Evolutionary conservation across 2,113 vertebrate species (phyloP).

Genomic region (Suricata suricatta): DNA sequence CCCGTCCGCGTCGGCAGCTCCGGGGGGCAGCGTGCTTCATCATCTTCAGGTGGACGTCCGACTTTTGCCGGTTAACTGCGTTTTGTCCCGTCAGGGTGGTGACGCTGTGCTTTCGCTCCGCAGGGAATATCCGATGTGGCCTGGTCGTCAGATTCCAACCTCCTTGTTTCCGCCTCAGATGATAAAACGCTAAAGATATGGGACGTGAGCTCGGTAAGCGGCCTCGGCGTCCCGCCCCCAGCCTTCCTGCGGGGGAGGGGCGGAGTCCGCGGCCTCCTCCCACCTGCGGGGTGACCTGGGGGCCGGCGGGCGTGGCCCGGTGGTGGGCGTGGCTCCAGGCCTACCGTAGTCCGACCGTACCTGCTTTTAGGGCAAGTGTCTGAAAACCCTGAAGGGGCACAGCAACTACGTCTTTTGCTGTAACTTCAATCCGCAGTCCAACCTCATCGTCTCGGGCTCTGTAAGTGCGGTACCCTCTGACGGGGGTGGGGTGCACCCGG

Average conservation of each 20-base stretch:
- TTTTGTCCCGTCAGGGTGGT: not conserved
- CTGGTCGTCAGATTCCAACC: slow-evolving; percentile 99
- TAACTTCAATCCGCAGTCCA: slow-evolving; percentile 99
- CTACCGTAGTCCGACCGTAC: fast-evolving
- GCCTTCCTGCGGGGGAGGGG: not conserved
- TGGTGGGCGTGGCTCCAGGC: no score
- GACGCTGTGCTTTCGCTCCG: slow-evolving; percentile 21
- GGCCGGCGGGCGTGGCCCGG: fast-evolving
- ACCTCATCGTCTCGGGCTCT: slow-evolving; percentile 98
- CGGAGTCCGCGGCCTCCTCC: no score
- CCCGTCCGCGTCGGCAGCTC: not conserved
- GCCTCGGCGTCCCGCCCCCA: fast-evolving
- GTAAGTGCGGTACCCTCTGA: slow-evolving; percentile 85
- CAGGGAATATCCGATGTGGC: slow-evolving; percentile 98
- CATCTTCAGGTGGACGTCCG: fast-evolving
- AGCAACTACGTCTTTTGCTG: slow-evolving; percentile 99
- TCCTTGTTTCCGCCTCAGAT: slow-evolving; percentile 97
- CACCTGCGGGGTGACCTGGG: no score
- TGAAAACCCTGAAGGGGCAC: slow-evolving; percentile 99
- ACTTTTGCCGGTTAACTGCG: not conserved
- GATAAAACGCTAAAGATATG: slow-evolving; percentile 99
- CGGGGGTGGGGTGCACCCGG: fast-evolving
- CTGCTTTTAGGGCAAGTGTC: slow-evolving; percentile 93
- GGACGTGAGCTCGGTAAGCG: slow-evolving; percentile 98
- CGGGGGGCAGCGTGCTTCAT: fast-evolving